phyloP scores from a whole-genome alignment of 2,888 invertebrate species.

The Dyspetes luteomarginatus region DNA sequence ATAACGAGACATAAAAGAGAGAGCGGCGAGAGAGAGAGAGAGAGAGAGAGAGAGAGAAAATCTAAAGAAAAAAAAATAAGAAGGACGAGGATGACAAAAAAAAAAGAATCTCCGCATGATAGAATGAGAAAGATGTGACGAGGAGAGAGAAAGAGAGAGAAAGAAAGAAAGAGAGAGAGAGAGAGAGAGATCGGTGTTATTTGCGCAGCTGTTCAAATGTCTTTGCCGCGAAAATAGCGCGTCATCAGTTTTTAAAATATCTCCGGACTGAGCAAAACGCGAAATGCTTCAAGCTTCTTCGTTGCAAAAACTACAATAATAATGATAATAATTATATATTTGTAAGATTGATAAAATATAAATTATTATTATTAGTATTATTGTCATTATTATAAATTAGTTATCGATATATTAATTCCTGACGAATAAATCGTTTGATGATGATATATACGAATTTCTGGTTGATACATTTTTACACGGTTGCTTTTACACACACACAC shows the following conservation, averaged over 20 bases:
- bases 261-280: constrained; percentile 45
- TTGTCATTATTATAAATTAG: too few relatives aligned
- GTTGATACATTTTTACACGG: too few relatives aligned
- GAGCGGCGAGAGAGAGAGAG: background rate
- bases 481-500: too few relatives aligned
- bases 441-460: too few relatives aligned
- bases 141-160: constrained; percentile 55
- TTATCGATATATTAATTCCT: too few relatives aligned
- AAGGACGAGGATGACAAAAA: constrained; percentile 34
- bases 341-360: too few relatives aligned
- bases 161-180: too few relatives aligned
- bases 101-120: constrained; percentile 47
- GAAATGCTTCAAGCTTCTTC: constrained; percentile 30
- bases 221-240: constrained; percentile 74
- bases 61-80: constrained; percentile 37
- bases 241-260: constrained; percentile 77
- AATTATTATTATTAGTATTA: too few relatives aligned
- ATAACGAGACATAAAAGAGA: constrained; percentile 43
- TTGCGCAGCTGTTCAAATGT: constrained; percentile 79
- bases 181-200: constrained; percentile 71
- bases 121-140: constrained; percentile 56
- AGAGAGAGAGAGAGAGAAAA: constrained; percentile 28
- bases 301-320: constrained; percentile 25
- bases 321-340: constrained; percentile 8
- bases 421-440: too few relatives aligned